Percentiles rank a stretch among this genome's conserved stretches.
These are phyloP conservation scores for Mesocentrotus franciscanus DNA, from an alignment of 53 echinoderm and acorn worm species.

Conservation along the genomic window DNA sequence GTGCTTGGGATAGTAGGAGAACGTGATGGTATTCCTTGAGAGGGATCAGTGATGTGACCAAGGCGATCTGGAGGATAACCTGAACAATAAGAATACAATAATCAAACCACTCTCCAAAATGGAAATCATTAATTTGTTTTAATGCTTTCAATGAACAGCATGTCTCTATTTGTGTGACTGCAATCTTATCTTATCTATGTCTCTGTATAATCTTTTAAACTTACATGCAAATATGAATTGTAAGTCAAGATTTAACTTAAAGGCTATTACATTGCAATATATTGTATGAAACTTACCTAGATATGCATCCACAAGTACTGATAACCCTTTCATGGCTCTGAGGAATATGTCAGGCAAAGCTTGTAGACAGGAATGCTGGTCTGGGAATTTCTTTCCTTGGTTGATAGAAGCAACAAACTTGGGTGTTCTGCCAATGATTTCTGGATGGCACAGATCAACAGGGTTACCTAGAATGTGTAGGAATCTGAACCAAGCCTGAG, in stretches of 20 bases:
- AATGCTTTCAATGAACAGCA: background rate
- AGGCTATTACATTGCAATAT: background rate
- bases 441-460: conserved; percentile 93
- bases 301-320: conserved; percentile 94
- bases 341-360: conserved; percentile 93
- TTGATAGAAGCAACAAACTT: conserved; percentile 83
- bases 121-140: background rate
- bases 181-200: background rate
- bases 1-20: conserved; percentile 65
- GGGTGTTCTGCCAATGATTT: conserved; percentile 89
- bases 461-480: conserved; percentile 94
- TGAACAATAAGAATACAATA: conserved; percentile 7
- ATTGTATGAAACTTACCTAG: conserved; percentile 75
- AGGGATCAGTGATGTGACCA: conserved; percentile 45
- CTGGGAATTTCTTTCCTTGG: conserved; percentile 82
- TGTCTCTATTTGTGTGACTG: background rate
- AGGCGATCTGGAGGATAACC: conserved; percentile 69
- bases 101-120: background rate
- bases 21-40: conserved; percentile 68
- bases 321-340: conserved; percentile 91
- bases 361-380: conserved; percentile 89
- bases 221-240: too few relatives aligned
- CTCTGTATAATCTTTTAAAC: too few relatives aligned
- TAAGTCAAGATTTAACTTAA: too few relatives aligned
- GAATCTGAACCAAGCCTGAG: conserved; percentile 98